phyloP scores from a whole-genome alignment of 2,113 vertebrate genomes.

The Pelecanus crispus region DNA sequence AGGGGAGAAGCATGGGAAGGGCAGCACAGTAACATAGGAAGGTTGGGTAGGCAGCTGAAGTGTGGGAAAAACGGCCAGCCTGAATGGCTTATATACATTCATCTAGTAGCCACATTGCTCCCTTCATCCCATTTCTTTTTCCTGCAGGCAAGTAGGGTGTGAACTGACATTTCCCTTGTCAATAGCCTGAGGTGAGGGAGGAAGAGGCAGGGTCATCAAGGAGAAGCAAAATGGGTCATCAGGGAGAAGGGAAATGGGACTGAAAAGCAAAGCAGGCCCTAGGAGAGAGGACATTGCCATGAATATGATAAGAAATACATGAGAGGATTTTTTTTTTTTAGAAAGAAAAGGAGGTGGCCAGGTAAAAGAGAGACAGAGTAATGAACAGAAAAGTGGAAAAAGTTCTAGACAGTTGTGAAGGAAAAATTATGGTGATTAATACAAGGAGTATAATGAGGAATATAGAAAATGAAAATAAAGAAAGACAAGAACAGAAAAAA shows the following conservation, averaged over 20 bases:
- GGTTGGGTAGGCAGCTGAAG: neutral
- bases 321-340: neutral
- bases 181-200: neutral
- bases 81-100: neutral
- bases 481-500: neutral
- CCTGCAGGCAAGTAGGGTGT: neutral
- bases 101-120: neutral
- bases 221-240: neutral
- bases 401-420: neutral
- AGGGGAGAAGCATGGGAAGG: neutral
- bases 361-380: neutral
- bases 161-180: neutral
- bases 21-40: neutral
- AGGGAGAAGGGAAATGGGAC: too few relatives aligned
- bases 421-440: neutral
- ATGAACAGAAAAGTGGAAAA: neutral
- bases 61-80: accelerated
- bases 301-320: neutral
- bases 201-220: neutral
- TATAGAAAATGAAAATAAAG: neutral
- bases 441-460: neutral
- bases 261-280: neutral
- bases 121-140: neutral
- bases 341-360: neutral
- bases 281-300: neutral